Conservation (phyloP, 2,113 vertebrate species). For the Narcine bancroftii region DNA sequence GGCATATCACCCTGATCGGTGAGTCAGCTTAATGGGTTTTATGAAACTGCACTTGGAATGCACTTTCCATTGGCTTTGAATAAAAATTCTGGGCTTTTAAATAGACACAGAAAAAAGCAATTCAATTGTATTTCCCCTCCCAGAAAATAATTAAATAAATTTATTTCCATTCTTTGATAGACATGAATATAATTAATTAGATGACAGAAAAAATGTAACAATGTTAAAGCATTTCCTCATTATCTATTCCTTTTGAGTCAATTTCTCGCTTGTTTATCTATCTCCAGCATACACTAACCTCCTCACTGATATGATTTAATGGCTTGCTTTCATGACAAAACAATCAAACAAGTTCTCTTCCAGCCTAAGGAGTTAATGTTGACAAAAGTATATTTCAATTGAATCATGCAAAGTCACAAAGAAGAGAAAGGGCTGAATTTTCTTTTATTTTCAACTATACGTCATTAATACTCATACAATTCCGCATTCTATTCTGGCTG, state of each 20-base stretch:
- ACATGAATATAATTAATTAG: background rate
- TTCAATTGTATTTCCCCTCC: background rate
- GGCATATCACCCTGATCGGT: background rate
- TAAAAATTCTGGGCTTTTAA: background rate
- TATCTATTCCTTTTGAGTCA: background rate
- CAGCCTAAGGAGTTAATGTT: background rate
- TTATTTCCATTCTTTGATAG: background rate
- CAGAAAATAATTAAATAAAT: background rate
- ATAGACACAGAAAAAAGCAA: background rate
- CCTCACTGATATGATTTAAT: background rate
- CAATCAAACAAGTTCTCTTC: background rate
- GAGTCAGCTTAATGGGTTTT: background rate
- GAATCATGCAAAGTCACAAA: background rate
- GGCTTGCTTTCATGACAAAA: background rate
- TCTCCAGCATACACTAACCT: background rate
- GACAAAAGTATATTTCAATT: background rate
- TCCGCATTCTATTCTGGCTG: background rate
- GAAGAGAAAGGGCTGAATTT: background rate
- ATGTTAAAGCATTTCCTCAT: background rate
- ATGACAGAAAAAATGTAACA: background rate
- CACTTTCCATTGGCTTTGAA: background rate
- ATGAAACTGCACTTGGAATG: background rate
- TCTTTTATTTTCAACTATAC: background rate
- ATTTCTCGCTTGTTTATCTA: background rate
- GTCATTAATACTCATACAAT: background rate